phyloP scores from a whole-genome alignment of 2,888 invertebrate species.

The Coleophora deauratella region DNA sequence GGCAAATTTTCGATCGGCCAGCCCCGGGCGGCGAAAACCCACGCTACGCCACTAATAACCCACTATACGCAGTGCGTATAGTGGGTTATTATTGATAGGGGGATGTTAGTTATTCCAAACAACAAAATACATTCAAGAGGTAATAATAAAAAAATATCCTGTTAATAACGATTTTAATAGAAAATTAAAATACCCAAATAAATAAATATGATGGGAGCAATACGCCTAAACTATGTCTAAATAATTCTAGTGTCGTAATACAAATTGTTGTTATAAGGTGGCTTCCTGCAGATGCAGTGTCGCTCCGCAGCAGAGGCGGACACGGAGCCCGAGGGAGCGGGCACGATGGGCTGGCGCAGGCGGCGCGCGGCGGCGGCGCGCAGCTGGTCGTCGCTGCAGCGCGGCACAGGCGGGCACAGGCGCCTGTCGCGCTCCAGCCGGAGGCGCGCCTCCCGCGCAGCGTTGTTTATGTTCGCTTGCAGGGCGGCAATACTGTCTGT shows the following conservation, averaged over 20 bases:
- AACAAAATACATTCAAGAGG: too few species aligned
- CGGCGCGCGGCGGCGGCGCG: constrained; percentile 35
- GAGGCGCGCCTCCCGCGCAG: constrained; percentile 37
- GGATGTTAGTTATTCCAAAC: too few species aligned
- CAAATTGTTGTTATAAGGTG: constrained; percentile 24
- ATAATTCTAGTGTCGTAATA: constrained; percentile 43
- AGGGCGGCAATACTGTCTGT: constrained; percentile 51
- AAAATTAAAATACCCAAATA: too few species aligned
- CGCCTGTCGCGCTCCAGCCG: constrained; percentile 38
- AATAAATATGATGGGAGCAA: too few species aligned
- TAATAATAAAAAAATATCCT: too few species aligned
- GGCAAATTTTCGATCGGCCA: too few species aligned
- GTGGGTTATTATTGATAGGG: too few species aligned
- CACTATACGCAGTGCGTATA: too few species aligned
- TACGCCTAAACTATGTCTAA: constrained; percentile 12
- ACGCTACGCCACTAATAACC: too few species aligned
- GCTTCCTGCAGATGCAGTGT: constrained; percentile 32
- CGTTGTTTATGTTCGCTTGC: constrained; percentile 42
- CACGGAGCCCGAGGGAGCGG: background rate
- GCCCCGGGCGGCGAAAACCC: too few species aligned
- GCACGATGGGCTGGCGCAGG: constrained; percentile 26
- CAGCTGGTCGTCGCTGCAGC: constrained; percentile 40
- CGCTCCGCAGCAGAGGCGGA: constrained; percentile 11
- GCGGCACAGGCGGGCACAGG: constrained; percentile 26
- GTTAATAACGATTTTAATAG: too few species aligned